Conservation (phyloP, 2,888 invertebrate genomes). For the Diadegma fenestrale region DNA sequence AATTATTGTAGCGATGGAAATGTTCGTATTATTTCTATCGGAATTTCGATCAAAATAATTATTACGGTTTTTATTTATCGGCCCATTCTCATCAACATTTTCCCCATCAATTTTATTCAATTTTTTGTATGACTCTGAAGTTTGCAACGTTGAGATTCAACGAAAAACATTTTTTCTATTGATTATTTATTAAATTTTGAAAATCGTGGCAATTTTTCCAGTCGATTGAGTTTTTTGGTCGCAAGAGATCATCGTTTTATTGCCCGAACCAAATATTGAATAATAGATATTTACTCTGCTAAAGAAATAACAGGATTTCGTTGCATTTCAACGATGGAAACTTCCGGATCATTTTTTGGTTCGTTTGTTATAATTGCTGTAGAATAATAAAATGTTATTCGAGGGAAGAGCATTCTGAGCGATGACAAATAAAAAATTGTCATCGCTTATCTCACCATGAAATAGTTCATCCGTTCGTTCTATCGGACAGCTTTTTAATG, state of each 20-base stretch:
- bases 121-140: no score
- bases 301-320: no score
- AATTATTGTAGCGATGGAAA: background rate
- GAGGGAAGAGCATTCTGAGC: background rate
- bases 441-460: background rate
- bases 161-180: no score
- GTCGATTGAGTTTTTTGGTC: no score
- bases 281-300: no score
- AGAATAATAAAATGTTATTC: background rate
- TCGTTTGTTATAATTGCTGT: background rate
- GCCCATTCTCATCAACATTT: background rate
- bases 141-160: no score
- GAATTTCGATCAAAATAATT: background rate
- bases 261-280: no score
- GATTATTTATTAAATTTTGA: no score
- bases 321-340: no score
- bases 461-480: constrained; percentile 51
- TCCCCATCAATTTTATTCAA: background rate
- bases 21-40: background rate
- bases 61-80: background rate
- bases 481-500: constrained; percentile 57
- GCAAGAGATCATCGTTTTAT: no score
- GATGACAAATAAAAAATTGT: constrained; percentile 4
- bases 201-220: no score
- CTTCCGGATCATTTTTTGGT: no score